These are phyloP conservation scores for Rhabdophis nuchalis DNA, from an alignment of 2,797 vertebrate species.

Conservation along the genomic window DNA sequence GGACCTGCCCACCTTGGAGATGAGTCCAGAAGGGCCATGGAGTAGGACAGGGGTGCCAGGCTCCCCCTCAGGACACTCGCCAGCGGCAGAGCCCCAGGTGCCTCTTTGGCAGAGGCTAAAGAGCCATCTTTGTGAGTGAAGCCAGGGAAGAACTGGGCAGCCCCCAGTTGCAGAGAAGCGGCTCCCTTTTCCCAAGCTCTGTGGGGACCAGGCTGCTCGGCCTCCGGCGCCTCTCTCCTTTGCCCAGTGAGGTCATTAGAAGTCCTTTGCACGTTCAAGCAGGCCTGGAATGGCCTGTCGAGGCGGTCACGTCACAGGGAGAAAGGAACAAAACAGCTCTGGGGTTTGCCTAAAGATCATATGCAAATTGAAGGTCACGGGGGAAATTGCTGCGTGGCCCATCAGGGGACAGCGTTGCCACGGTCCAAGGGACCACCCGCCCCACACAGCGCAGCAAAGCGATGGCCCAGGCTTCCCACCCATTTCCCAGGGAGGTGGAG, in stretches of 20 bases:
- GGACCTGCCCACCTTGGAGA: background rate
- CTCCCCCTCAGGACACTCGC: background rate
- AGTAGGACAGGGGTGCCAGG: background rate
- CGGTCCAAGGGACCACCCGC: background rate
- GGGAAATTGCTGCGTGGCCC: too few relatives aligned
- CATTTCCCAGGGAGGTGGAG: background rate
- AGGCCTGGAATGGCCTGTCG: background rate
- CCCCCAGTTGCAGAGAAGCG: background rate
- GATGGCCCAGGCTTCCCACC: background rate
- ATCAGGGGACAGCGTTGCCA: background rate
- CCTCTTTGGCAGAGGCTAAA: background rate
- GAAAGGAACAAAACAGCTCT: background rate
- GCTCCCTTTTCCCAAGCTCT: background rate
- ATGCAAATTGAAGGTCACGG: background rate
- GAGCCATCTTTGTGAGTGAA: background rate
- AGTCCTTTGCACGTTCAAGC: background rate
- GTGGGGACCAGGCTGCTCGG: background rate
- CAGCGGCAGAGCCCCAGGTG: background rate
- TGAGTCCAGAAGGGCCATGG: background rate
- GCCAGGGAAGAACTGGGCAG: background rate
- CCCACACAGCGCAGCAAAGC: background rate
- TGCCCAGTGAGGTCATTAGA: background rate
- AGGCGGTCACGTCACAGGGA: background rate
- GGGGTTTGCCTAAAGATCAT: background rate
- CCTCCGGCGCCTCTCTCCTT: background rate